phyloP scores from a whole-genome alignment of 2,113 vertebrate species.

The Serilophus lunatus region DNA sequence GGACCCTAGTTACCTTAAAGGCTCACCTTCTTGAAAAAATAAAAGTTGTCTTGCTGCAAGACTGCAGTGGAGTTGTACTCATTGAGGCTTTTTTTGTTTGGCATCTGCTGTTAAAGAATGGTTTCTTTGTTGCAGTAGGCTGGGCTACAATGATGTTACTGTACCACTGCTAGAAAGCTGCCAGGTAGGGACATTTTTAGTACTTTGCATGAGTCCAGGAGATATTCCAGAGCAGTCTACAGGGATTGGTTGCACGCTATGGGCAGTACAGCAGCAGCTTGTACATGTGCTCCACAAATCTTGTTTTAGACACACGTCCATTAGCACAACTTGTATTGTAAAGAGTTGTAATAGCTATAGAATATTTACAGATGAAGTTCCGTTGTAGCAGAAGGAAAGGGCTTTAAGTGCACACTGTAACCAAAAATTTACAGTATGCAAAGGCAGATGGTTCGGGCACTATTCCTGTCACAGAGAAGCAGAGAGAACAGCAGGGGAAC shows the following conservation, averaged over 20 bases:
- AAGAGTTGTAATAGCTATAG: neutral
- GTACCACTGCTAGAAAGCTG: neutral
- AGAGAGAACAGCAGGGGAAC: neutral
- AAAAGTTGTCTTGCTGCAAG: neutral
- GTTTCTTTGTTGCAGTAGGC: neutral
- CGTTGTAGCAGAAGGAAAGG: neutral
- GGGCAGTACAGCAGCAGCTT: neutral
- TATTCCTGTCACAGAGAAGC: neutral
- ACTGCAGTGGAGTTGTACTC: neutral
- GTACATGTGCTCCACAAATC: neutral
- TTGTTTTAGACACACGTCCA: neutral
- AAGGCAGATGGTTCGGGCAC: neutral
- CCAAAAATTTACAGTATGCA: neutral
- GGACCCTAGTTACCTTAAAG: neutral
- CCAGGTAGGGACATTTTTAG: neutral
- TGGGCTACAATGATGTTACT: neutral
- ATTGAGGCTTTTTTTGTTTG: neutral
- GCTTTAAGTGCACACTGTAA: neutral
- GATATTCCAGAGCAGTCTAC: neutral
- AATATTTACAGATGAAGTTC: neutral
- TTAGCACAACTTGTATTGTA: neutral
- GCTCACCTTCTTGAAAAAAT: neutral
- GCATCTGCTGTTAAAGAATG: neutral
- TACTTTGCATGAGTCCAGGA: neutral
- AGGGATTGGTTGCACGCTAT: accelerated